Evolutionary conservation across 2,113 vertebrate species (phyloP), one percentile per base, ranked within the genome.

Genomic region (Hipposideros armiger): DNA sequence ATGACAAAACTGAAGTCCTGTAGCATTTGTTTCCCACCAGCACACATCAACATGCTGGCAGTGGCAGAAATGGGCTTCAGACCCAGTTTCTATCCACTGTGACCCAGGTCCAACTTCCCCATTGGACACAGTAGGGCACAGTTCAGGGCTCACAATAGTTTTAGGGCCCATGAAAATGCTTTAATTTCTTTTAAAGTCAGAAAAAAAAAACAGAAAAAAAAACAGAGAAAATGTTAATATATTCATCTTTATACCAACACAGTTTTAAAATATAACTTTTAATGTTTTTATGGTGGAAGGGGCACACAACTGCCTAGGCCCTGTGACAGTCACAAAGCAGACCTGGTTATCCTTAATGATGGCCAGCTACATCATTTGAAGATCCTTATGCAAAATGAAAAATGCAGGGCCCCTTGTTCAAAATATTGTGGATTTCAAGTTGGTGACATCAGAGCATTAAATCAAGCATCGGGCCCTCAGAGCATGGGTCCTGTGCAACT

Each of bases 151-250:
- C 52, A 30, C 1, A 1, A 28, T 7, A 47, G 6, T 17, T 56
- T 73, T 5, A 62, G 19, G 26, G 7, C 11, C 32, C 15, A 3
- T 30, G 45, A 73, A 92, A 82, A 94, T 52, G 58, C 13, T 69
- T 72, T 77, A 11, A 54, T 42, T 36, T 86, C 42, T 88, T 93
- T 86, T 70, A 91, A 67, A 87, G 83, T 54, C 22, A 73, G 30
- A 20, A 47, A 26, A 54, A 64, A 60, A 73, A 80, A 60, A 56
- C 56, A 50, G 17, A 17, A 54, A 54, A 54, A 67, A 67, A 19
- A 2, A 66, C 50, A 83, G 64, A 82, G 50, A 67, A 47, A 32
- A 74, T 77, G 45, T 67, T 66, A 85, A 70, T 83, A 81, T 45
- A n/a, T 64, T 93, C 24, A n/a, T n/a, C 11, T 91, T 83, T 66